A percentile compares a stretch with the other conserved stretches of the same genome.
Conservation (phyloP, 2,888 invertebrate genomes). For the Lordiphosa fenestrarum region DNA sequence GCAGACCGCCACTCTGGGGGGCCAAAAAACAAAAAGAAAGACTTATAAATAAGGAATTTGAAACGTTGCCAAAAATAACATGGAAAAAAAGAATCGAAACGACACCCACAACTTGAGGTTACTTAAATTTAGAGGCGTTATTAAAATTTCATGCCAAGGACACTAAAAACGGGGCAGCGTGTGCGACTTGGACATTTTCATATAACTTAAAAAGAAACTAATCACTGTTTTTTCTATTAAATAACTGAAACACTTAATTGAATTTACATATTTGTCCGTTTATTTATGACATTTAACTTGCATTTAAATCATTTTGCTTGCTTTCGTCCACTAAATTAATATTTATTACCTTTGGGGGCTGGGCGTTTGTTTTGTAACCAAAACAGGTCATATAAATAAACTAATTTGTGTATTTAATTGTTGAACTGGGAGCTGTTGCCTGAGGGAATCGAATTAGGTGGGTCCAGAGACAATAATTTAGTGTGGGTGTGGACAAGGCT, state of each 20-base stretch:
- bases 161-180: slow-evolving; percentile 18
- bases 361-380: slow-evolving; percentile 30
- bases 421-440: slow-evolving; percentile 8
- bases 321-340: too few species aligned
- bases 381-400: slow-evolving; percentile 18
- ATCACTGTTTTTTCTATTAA: too few species aligned
- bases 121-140: slow-evolving; percentile 63
- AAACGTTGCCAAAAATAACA: slow-evolving; percentile 48
- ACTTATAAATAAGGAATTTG: slow-evolving; percentile 21
- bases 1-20: neutral
- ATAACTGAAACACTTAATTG: too few species aligned
- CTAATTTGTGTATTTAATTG: slow-evolving; percentile 30
- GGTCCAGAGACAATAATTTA: too few species aligned
- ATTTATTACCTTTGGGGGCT: neutral
- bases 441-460: too few species aligned
- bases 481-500: too few species aligned
- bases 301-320: too few species aligned
- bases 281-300: too few species aligned
- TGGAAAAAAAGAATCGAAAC: slow-evolving; percentile 9
- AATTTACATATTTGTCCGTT: too few species aligned
- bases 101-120: slow-evolving; percentile 38
- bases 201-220: too few species aligned
- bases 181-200: too few species aligned
- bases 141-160: slow-evolving; percentile 61
- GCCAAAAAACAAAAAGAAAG: neutral